A percentile compares a stretch with the other conserved stretches of the same genome.
phyloP scores from a whole-genome alignment of 1,140 invertebrate genomes.

The Zaprionus davidi region DNA sequence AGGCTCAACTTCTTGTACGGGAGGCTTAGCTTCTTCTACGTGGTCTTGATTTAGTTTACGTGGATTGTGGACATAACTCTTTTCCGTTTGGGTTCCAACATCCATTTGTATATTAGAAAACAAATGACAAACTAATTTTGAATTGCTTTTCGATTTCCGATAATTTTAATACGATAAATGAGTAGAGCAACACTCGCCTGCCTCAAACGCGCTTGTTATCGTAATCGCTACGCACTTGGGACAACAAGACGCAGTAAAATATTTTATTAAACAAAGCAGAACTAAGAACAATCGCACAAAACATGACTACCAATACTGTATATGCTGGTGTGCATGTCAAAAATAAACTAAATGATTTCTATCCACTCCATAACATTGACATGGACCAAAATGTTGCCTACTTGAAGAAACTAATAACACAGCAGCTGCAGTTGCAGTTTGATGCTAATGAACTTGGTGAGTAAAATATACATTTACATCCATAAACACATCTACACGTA shows the following conservation, averaged over 20 bases:
- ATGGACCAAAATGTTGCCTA: conserved; percentile 67
- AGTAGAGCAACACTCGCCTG: conserved; percentile 31
- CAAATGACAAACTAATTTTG: conserved; percentile 9
- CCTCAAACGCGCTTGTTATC: conserved; percentile 10
- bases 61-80: not conserved
- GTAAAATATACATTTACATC: conserved; percentile 22
- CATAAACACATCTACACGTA: not conserved
- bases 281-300: not conserved
- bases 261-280: conserved; percentile 36
- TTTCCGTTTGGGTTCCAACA: conserved; percentile 25
- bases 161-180: not conserved
- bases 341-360: conserved; percentile 73
- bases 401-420: conserved; percentile 63
- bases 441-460: conserved; percentile 74
- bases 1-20: no score
- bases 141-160: conserved; percentile 8
- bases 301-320: conserved; percentile 53
- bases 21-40: not conserved
- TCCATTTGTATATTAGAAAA: not conserved
- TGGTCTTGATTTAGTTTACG: not conserved
- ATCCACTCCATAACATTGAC: conserved; percentile 72
- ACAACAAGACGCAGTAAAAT: conserved; percentile 26
- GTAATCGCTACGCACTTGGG: conserved; percentile 26
- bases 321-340: conserved; percentile 70
- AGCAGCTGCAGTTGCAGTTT: conserved; percentile 67